A percentile compares a stretch with the other conserved stretches of the same genome.
Evolutionary conservation across 2,888 invertebrate genomes (phyloP).

Genomic region (Drosophila prolongata): DNA sequence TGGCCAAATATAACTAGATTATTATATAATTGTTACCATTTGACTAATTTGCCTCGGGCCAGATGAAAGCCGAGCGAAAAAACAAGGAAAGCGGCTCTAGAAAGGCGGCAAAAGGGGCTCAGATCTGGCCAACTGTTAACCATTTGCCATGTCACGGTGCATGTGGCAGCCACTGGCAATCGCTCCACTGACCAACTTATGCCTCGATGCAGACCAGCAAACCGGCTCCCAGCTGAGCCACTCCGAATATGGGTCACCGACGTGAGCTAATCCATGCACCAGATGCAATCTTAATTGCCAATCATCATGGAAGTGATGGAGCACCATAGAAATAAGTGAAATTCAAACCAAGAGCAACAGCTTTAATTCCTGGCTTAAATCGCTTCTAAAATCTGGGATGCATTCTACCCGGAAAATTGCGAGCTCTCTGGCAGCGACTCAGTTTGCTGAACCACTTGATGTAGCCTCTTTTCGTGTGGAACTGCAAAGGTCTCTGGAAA

Average conservation of each 20-base stretch:
- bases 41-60: constrained; percentile 66
- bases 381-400: constrained; percentile 1
- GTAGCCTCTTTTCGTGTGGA: constrained; percentile 20
- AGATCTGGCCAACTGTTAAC: constrained; percentile 13
- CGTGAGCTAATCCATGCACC: constrained; percentile 63
- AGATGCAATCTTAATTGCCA: constrained; percentile 75
- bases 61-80: constrained; percentile 12
- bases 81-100: constrained; percentile 33
- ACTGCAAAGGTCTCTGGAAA: constrained; percentile 11
- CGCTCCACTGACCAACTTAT: constrained; percentile 70
- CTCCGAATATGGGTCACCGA: constrained; percentile 60
- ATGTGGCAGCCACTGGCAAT: constrained; percentile 41
- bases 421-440: constrained; percentile 8
- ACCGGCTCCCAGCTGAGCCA: constrained; percentile 47
- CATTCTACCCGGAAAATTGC: constrained; percentile 4
- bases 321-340: neutral
- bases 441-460: constrained; percentile 23
- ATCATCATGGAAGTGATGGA: constrained; percentile 39
- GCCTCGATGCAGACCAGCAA: constrained; percentile 14
- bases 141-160: constrained; percentile 20
- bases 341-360: neutral
- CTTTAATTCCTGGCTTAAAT: constrained; percentile 11
- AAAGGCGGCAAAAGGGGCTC: constrained; percentile 14
- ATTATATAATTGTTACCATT: constrained; percentile 58
- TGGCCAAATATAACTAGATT: constrained; percentile 56